These are phyloP conservation scores for Fukomys damarensis DNA, from an alignment of 2,113 vertebrate genomes.

Conservation along the genomic window DNA sequence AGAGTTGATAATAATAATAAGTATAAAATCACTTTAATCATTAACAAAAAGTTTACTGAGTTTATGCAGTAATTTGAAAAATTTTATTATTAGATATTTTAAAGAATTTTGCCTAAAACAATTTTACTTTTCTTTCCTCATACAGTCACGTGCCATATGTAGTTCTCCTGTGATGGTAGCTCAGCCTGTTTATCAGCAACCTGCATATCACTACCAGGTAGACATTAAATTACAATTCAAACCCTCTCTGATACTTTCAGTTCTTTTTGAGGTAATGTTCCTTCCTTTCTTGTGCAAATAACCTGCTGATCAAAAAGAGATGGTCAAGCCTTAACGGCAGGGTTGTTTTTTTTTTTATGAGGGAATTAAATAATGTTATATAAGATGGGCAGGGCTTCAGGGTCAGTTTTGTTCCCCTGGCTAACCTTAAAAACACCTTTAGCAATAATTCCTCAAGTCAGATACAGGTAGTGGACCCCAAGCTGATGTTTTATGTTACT, in stretches of 20 bases:
- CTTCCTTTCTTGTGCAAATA: conserved; percentile 38
- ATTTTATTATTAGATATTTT: conserved; percentile 46
- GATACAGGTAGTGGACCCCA: neutral
- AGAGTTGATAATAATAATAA: conserved; percentile 29
- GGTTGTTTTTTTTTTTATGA: neutral
- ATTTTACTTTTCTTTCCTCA: conserved; percentile 65
- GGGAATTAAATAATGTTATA: neutral
- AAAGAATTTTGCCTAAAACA: conserved; percentile 39
- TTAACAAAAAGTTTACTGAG: neutral
- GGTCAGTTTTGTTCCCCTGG: neutral
- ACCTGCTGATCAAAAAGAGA: conserved; percentile 16
- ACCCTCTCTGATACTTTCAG: conserved; percentile 37
- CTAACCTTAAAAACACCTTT: conserved; percentile 28
- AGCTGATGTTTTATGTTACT: conserved; percentile 32
- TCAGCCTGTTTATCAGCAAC: conserved; percentile 87
- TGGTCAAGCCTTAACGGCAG: conserved; percentile 1
- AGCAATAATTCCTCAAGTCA: conserved; percentile 28
- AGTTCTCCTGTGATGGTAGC: conserved; percentile 87
- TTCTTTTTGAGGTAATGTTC: conserved; percentile 1
- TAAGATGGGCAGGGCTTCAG: neutral
- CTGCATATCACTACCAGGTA: conserved; percentile 89
- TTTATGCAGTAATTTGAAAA: conserved; percentile 42
- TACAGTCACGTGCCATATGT: conserved; percentile 84
- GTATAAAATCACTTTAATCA: conserved; percentile 49
- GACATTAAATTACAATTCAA: conserved; percentile 61